Evolutionary conservation across 2,113 vertebrate genomes (phyloP).

Genomic region (Leucoraja erinaceus): DNA sequence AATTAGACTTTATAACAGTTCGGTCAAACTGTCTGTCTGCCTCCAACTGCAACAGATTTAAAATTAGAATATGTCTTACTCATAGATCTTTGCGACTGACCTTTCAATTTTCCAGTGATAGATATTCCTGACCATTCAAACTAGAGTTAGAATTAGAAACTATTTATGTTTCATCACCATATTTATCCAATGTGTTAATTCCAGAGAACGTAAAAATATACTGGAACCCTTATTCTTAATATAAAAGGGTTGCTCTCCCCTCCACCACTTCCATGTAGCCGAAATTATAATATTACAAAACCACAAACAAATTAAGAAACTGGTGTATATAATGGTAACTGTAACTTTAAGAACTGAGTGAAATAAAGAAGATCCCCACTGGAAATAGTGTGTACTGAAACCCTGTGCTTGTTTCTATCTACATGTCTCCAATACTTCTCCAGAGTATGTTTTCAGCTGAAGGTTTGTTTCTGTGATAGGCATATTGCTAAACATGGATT

Average conservation of each 20-base stretch:
- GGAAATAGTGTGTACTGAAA: too few relatives aligned
- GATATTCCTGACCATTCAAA: not conserved
- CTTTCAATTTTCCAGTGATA: not conserved
- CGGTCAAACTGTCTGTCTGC: not conserved
- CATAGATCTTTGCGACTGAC: not conserved
- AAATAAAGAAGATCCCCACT: too few relatives aligned
- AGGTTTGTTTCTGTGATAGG: too few relatives aligned
- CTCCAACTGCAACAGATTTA: not conserved
- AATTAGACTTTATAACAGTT: not conserved
- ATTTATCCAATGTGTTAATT: not conserved
- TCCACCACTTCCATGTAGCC: not conserved
- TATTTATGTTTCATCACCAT: not conserved
- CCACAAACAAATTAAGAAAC: too few relatives aligned
- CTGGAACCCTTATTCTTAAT: not conserved
- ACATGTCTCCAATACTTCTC: too few relatives aligned
- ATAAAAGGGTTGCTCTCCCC: not conserved
- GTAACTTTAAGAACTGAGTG: too few relatives aligned
- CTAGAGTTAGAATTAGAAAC: not conserved
- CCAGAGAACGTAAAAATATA: not conserved
- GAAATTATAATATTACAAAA: too few relatives aligned
- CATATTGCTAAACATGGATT: too few relatives aligned
- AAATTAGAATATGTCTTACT: not conserved
- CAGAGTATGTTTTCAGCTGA: too few relatives aligned
- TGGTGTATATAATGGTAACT: too few relatives aligned
- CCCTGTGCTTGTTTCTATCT: too few relatives aligned